Base-by-base conservation (phyloP, 2,888 invertebrate genomes). In the Phortica magna region DNA sequence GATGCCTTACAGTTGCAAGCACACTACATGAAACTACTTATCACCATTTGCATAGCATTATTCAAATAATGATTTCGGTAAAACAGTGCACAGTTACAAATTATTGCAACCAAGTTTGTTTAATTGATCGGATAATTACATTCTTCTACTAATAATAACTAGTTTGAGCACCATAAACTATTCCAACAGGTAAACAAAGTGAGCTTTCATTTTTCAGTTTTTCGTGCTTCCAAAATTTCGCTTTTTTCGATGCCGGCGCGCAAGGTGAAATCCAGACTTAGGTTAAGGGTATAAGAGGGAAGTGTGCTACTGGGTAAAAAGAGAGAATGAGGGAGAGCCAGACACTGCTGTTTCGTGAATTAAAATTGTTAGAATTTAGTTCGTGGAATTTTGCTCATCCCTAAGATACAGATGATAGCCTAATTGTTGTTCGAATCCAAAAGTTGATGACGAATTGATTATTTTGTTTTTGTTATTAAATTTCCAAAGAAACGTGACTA, bases 31-130 rank as follows among this genome's bases (percentile, higher is more conserved):
- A 2, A 31, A 31, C 31, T 31, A 4, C 3, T 4, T 1, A 31
- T 31, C 31, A 31, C 31, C 1, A 61, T 73, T 10, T 64, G 31
- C 17, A 43, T 41, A 53, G 71, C 79, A 79, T 81, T 78, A 87
- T 83, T 81, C 82, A 64, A 68, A 31, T 4, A 31, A 31, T 31
- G 5, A 31, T 31, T 1, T 31, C 31, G 3, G 1, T 31, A 31
- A 3, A 31, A 31, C 3, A 3, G 31, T 2, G 31, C 31, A 31
- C 31, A 31, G 31, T 31, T 31, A 31, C 31, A 31, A 31, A 31
- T 31, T 31, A 31, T 31, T 31, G 31, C 31, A 31, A 31, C 2
- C 31, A 31, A 31, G 5, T 31, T 31, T 31, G 31, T 31, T 31
- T 31, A 31, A 31, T 31, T 31, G 31, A 31, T 31, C 31, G 31